Percentiles rank a stretch among this genome's conserved stretches.
Evolutionary conservation across 1,140 invertebrate species (phyloP).

Genomic region (Coenobita brevimanus): DNA sequence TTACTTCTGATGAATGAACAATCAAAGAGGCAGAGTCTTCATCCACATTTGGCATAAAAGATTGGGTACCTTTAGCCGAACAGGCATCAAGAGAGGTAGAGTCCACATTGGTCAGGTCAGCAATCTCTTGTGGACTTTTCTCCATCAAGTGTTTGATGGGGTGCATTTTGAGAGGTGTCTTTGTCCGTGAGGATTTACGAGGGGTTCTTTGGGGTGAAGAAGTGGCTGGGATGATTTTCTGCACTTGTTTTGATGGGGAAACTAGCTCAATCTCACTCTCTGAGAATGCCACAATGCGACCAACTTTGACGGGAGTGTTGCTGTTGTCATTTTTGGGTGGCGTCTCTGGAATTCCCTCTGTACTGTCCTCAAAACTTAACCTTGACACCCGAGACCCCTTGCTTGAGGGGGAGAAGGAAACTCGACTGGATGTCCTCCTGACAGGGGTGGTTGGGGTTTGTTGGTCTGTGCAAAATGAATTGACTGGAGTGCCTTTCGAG

Average conservation of each 20-base stretch:
- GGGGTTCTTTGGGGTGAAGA: neutral
- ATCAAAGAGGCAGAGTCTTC: neutral
- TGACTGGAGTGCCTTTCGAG: neutral
- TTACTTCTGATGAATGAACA: neutral
- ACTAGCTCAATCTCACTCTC: conserved; percentile 51
- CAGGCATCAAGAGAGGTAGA: too few species aligned
- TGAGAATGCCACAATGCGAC: conserved; percentile 10
- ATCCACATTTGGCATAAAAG: too few species aligned
- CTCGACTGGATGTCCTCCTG: neutral
- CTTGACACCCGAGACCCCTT: neutral
- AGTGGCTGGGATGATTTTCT: neutral
- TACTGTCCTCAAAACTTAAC: neutral
- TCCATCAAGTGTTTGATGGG: neutral
- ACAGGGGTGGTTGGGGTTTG: neutral
- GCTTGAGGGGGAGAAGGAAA: too few species aligned
- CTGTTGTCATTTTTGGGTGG: neutral
- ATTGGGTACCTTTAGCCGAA: too few species aligned
- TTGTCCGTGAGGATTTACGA: neutral
- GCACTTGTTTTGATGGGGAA: conserved; percentile 28
- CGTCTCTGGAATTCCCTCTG: conserved; percentile 4
- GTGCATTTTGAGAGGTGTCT: neutral
- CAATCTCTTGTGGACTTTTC: too few species aligned
- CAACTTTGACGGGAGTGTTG: conserved; percentile 13
- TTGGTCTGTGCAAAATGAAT: neutral
- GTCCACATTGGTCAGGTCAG: too few species aligned